phyloP scores from a whole-genome alignment of 2,113 vertebrate species.

The Mirounga angustirostris region DNA sequence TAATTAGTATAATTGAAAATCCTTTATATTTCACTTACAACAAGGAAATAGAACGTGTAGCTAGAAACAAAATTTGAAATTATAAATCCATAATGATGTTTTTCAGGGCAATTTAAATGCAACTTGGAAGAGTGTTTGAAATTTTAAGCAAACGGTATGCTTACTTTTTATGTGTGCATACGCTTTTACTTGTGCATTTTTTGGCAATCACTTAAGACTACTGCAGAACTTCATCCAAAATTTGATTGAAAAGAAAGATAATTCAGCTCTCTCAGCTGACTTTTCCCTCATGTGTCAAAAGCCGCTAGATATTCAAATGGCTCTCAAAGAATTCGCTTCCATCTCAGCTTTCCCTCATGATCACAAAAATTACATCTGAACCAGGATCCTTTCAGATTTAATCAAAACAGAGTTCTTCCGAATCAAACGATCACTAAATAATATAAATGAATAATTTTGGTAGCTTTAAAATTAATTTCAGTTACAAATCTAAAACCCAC shows the following conservation, averaged over 20 bases:
- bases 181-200: neutral
- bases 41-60: neutral
- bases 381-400: neutral
- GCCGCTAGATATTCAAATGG: neutral
- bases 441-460: neutral
- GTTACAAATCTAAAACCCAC: neutral
- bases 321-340: neutral
- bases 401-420: neutral
- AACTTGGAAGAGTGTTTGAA: neutral
- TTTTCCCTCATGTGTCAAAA: neutral
- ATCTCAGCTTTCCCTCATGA: neutral
- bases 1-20: neutral
- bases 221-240: neutral
- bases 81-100: neutral
- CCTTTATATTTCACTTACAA: constrained; percentile 18
- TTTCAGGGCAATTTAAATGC: neutral
- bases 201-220: neutral
- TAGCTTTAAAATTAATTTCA: constrained; percentile 1
- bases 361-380: neutral
- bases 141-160: neutral
- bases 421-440: neutral
- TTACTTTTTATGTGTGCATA: neutral
- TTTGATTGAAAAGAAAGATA: neutral
- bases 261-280: neutral
- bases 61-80: constrained; percentile 8